These are phyloP conservation scores for Anguilla rostrata DNA, from an alignment of 2,113 vertebrate genomes.

Conservation along the genomic window DNA sequence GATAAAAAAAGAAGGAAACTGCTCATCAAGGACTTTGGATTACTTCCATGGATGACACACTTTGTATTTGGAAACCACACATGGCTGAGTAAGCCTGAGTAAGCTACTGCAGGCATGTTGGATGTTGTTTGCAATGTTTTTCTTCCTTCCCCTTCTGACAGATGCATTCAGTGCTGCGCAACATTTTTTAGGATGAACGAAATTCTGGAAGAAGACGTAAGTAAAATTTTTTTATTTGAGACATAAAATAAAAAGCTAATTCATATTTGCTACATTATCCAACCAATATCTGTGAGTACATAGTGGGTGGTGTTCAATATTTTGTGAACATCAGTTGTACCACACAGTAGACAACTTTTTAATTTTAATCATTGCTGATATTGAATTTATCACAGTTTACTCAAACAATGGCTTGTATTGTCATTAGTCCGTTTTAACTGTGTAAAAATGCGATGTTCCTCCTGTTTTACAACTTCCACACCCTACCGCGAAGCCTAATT, in stretches of 20 bases:
- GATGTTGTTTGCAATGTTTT: slow-evolving; percentile 25
- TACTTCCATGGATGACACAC: slow-evolving; percentile 11
- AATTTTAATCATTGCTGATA: too few relatives aligned
- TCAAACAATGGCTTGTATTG: too few relatives aligned
- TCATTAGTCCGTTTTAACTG: neutral
- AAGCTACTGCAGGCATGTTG: neutral
- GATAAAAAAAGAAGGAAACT: neutral
- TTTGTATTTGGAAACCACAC: neutral
- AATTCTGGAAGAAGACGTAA: slow-evolving; percentile 83
- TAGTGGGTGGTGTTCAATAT: neutral
- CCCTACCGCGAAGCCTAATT: neutral
- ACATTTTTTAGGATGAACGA: slow-evolving; percentile 78
- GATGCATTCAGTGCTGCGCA: slow-evolving; percentile 48
- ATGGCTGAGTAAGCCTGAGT: neutral
- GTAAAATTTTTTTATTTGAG: slow-evolving; percentile 36
- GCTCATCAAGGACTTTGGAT: neutral
- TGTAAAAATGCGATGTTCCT: neutral
- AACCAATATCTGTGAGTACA: too few relatives aligned
- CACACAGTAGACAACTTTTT: neutral
- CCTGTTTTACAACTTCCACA: neutral
- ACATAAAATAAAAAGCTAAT: too few relatives aligned
- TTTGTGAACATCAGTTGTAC: neutral
- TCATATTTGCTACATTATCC: too few relatives aligned
- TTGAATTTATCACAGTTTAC: too few relatives aligned
- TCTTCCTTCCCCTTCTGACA: slow-evolving; percentile 30